Evolutionary conservation across 2,113 vertebrate genomes (phyloP), one percentile per base, ranked within the genome.

Genomic region (Erinaceus europaeus): DNA sequence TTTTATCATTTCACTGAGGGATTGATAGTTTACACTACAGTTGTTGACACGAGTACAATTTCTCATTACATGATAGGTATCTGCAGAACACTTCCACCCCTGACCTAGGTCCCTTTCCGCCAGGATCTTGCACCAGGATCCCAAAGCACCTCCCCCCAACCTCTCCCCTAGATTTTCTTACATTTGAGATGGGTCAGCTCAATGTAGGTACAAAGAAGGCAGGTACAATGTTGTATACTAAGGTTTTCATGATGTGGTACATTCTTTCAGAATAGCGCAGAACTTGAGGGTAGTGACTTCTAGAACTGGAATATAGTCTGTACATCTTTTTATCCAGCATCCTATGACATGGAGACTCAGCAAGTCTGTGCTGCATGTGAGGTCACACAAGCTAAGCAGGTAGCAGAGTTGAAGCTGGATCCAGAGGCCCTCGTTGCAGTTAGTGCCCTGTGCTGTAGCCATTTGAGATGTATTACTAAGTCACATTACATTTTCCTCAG

Each of bases 381-480:
- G n/a, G 11, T 55, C 61, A n/a, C 36, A 62, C 5, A 34, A 36
- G 12, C 6, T 23, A 50, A 67, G 4, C 64, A 18, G 3, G 42
- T 21, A 25, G 40, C 73, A 7, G 13, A 61, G 27, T 12, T 27
- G 44, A 32, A 53, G 25, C 85, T 55, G 14, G 4, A 11, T 44
- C n/a, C 1, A 1, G 3, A 73, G 44, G 7, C 29, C 32, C 11
- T 52, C n/a, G n/a, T n/a, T n/a, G n/a, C n/a, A n/a, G n/a, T 5
- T 5, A 0, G 1, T 7, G 5, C 4, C 1, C 32, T 6, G 21
- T n/a, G 29, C 40, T 61, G 36, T 0, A 1, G 36, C 7, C 34
- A 17, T 9, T 2, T 4, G 46, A 32, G 32, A 42, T 9, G 48
- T 29, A 62, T 17, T 76, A 57, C 59, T 48, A 36, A 46, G 25